Percentiles rank a stretch among this genome's conserved stretches.
phyloP scores from a whole-genome alignment of 92 coral and sea anemone genomes.

The Actinernus sp. region DNA sequence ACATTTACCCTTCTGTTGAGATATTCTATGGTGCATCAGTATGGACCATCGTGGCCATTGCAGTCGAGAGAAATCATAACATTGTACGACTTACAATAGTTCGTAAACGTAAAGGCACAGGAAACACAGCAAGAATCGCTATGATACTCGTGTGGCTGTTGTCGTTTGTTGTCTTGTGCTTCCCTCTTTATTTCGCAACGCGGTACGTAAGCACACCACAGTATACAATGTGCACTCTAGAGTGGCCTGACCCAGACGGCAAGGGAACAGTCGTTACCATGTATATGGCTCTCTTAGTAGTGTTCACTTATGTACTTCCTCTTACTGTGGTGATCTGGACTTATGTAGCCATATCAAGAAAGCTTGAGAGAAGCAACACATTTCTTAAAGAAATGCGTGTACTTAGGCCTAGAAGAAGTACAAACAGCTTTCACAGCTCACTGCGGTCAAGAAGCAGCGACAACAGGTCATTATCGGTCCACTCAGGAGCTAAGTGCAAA shows the following conservation, averaged over 20 bases:
- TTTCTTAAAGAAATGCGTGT: slow-evolving; percentile 18
- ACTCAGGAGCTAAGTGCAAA: too few relatives aligned
- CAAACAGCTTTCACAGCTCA: slow-evolving; percentile 6
- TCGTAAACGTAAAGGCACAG: slow-evolving; percentile 4
- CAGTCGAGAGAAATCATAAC: slow-evolving; percentile 51
- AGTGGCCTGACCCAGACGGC: slow-evolving; percentile 5
- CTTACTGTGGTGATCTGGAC: slow-evolving; percentile 26
- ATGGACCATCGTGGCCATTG: slow-evolving; percentile 63
- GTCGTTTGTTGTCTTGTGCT: slow-evolving; percentile 29
- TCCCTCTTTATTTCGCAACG: slow-evolving; percentile 14
- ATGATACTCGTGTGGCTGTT: slow-evolving; percentile 21
- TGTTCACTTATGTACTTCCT: slow-evolving; percentile 23
- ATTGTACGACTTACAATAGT: slow-evolving; percentile 37
- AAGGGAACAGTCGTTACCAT: neutral
- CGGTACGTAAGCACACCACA: neutral
- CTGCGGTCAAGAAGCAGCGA: too few relatives aligned
- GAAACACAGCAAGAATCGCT: slow-evolving; percentile 12
- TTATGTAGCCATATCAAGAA: slow-evolving; percentile 30
- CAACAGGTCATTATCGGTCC: too few relatives aligned
- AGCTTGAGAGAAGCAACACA: slow-evolving; percentile 23
- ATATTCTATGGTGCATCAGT: slow-evolving; percentile 59
- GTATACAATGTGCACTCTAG: neutral
- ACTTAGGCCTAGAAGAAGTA: too few relatives aligned
- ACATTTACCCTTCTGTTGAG: slow-evolving; percentile 45
- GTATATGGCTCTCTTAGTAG: neutral